Evolutionary conservation across 1,140 invertebrate genomes (phyloP), one percentile per base, ranked within the genome.

Genomic region (Heliconius melpomene): DNA sequence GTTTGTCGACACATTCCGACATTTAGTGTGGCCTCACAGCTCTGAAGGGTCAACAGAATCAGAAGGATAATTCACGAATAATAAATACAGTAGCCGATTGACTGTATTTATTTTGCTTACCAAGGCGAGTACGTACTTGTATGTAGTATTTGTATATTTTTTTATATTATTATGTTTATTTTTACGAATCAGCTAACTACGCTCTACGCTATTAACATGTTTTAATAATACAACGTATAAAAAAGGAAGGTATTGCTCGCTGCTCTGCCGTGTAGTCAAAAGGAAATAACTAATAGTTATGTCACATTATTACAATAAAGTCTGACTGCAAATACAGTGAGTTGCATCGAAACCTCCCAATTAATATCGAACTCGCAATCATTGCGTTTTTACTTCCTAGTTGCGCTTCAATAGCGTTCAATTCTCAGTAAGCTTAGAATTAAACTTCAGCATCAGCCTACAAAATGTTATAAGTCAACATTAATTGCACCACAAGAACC

Each of bases 1-100:
- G 81, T 85, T 82, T 84, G 82, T 83, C 80, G 74, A 80, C 80
- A 77, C 82, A 83, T 87, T 87, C 76, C 79, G 79, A 86, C 81
- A 86, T 85, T 87, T 82, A 82, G 16, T 46, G 77, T 72, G 80
- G 73, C 79, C 82, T 86, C 40, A 60, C 54, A 57, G 71, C 50
- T 66, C 26, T 26, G 66, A 73, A 73, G 78, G 78, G 78, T 79
- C 78, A 79, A 74, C 78, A 40, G 72, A 46, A 74, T 73, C 13
- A 50, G 66, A 80, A 80, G 74, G 74, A 76, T 80, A 80, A 72
- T 60, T 79, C 52, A 75, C 38, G 40, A 75, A 75, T 52, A 75
- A 72, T 57, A 73, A 54, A 77, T 66, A 52, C 60, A 66, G 60
- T 66, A 66, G 23, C 23, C 23, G 60, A 29, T 9, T 52, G 60